Percentiles rank a stretch among this genome's conserved stretches.
phyloP scores from a whole-genome alignment of 2,797 vertebrate species.

The Betta splendens region DNA sequence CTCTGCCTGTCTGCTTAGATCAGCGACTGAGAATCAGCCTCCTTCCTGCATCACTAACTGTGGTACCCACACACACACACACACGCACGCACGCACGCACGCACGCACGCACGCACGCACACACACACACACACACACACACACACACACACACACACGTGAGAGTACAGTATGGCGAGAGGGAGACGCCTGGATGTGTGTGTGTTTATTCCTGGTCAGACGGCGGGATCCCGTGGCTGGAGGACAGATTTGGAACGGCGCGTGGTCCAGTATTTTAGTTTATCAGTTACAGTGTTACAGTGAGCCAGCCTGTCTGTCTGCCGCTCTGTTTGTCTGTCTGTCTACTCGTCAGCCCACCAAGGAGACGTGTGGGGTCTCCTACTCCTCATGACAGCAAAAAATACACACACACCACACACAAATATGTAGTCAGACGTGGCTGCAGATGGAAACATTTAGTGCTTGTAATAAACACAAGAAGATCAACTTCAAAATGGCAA shows the following conservation, averaged over 20 bases:
- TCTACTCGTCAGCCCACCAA: slow-evolving; percentile 32
- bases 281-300: slow-evolving; percentile 71
- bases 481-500: no score
- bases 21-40: slow-evolving; percentile 65
- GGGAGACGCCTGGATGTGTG: slow-evolving; percentile 49
- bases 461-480: no score
- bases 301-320: slow-evolving; percentile 68
- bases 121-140: slow-evolving; percentile 36
- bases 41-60: slow-evolving; percentile 40
- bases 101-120: no score
- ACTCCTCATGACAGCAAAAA: slow-evolving; percentile 31
- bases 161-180: slow-evolving; percentile 36
- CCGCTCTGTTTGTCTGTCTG: slow-evolving; percentile 32
- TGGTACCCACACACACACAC: slow-evolving; percentile 30
- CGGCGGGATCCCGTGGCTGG: slow-evolving; percentile 70
- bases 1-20: slow-evolving; percentile 57
- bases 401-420: slow-evolving; percentile 28
- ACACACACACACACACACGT: slow-evolving; percentile 31
- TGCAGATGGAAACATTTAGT: background rate
- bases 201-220: slow-evolving; percentile 75
- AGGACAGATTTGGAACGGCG: slow-evolving; percentile 74
- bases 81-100: no score
- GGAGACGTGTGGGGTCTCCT: slow-evolving; percentile 9
- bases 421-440: slow-evolving; percentile 2
- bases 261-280: slow-evolving; percentile 69